Conservation (phyloP, 2,797 vertebrate species). For the Siniperca scherzeri region DNA sequence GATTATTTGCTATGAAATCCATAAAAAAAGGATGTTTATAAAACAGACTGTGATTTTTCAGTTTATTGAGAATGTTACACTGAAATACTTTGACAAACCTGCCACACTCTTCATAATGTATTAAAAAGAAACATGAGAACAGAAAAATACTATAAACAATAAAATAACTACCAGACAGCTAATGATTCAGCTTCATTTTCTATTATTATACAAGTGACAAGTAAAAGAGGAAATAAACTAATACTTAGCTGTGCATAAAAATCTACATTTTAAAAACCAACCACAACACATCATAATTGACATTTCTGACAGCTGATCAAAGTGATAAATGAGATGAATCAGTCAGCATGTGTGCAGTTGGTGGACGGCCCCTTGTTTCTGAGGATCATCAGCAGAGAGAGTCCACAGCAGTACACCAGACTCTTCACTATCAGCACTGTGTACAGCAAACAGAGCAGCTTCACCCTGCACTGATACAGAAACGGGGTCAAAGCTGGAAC, state of each 20-base stretch:
- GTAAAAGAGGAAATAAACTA: background rate
- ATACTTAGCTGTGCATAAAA: background rate
- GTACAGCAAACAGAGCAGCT: conserved; percentile 24
- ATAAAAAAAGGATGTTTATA: too few species aligned
- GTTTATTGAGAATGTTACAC: background rate
- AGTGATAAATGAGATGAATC: background rate
- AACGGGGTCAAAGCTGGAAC: too few species aligned
- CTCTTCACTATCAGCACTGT: conserved; percentile 41
- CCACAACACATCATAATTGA: background rate
- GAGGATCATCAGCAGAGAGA: conserved; percentile 31
- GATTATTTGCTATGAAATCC: background rate
- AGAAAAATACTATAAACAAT: background rate
- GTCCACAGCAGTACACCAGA: conserved; percentile 24
- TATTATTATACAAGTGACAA: background rate
- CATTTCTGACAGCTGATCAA: background rate
- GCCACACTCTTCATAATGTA: background rate
- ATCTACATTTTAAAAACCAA: background rate
- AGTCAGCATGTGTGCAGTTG: conserved; percentile 5
- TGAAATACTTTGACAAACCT: conserved; percentile 6
- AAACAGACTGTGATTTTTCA: background rate
- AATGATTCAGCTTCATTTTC: background rate
- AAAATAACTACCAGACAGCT: background rate
- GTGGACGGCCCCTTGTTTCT: conserved; percentile 5
- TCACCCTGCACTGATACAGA: background rate
- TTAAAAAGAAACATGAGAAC: background rate